Base-by-base conservation (phyloP, 2,888 invertebrate species). In the Thalpophila matura region DNA sequence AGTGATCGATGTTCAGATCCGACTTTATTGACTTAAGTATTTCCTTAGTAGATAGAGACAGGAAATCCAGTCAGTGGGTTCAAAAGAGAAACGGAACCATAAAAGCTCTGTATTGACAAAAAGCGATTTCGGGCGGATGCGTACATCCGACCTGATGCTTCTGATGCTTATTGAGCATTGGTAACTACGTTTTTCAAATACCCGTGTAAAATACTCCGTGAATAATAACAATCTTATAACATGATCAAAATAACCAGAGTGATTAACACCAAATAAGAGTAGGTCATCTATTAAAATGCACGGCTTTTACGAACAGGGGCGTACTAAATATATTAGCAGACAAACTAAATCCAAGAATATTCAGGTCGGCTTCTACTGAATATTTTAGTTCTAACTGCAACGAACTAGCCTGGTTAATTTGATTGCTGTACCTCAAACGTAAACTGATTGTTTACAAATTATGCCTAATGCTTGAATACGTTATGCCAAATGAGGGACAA, bases 311-410 rank as follows among this genome's bases (percentile, higher is more conserved):
- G 37, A 42, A 29, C 29, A 35, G 3, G 10, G n/a, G 10, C 22
- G 0, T 9, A 26, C 20, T 24, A 14, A 31, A 22, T 58, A 60
- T 12, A 20, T 40, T 20, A 35, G 4, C 7, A 51, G 29, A 27
- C 53, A 14, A 37, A 72, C 74, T 66, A 22, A 73, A 55, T 73
- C 40, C 29, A 46, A 40, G 55, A 73, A 66, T 35, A 66, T 46
- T 73, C 33, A 47, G 68, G 31, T 20, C 29, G 26, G 14, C 26
- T 40, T 2, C 26, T 4, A 18, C 35, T 74, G 67, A 66, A 74
- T 66, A 74, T 26, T 74, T 37, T 31, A 74, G 40, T 10, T 7
- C 16, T 3, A 27, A 55, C 26, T 47, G 46, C 35, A 47, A 16
- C 40, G 6, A 33, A 12, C 18, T 55, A 26, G 18, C 20, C 35